Evolutionary conservation across 2,797 vertebrate genomes (phyloP), one percentile per base, ranked within the genome.

Genomic region (Clarias laeviceps): DNA sequence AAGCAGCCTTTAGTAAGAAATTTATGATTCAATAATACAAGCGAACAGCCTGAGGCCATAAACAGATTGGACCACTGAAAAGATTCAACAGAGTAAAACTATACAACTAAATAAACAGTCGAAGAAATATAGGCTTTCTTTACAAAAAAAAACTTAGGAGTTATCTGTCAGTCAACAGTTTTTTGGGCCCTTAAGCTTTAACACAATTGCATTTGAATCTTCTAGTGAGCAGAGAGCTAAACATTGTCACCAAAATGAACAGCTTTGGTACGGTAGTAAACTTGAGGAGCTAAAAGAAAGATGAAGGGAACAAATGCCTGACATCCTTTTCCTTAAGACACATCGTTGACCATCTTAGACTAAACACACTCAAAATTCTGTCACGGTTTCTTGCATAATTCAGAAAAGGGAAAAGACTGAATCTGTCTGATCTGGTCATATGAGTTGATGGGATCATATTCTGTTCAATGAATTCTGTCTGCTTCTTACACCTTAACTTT

Each of bases 1-100:
- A 65, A n/a, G n/a, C 32, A 80, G 61, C 54, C 70, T 69, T 87
- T 66, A 73, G 70, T 11, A 17, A 5, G 27, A 59, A 76, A 87
- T 88, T 86, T 86, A 88, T 80, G 56, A 84, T 82, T 89, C 73
- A 73, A 64, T 87, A 87, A 87, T 54, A 86, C 82, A 79, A 82
- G 59, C 15, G 22, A 86, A 82, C 77, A 82, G 69, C 78, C 82
- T 37, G 32, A 72, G 80, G 85, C 45, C n/a, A 59, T 83, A 82
- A 84, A 85, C 56, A 73, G 32, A 77, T 73, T 57, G 65, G 57
- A 80, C 82, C 77, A 32, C 59, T 68, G 27, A 77, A 54, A 86
- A 84, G 27, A 72, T n/a, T 34, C 9, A 18, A 69, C 24, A 65
- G 12, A n/a, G 9, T 32, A 76, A 80, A 77, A 65, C 2, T 45